Base-by-base conservation (phyloP, 2,113 vertebrate species). In the Kobus ellipsiprymnus region DNA sequence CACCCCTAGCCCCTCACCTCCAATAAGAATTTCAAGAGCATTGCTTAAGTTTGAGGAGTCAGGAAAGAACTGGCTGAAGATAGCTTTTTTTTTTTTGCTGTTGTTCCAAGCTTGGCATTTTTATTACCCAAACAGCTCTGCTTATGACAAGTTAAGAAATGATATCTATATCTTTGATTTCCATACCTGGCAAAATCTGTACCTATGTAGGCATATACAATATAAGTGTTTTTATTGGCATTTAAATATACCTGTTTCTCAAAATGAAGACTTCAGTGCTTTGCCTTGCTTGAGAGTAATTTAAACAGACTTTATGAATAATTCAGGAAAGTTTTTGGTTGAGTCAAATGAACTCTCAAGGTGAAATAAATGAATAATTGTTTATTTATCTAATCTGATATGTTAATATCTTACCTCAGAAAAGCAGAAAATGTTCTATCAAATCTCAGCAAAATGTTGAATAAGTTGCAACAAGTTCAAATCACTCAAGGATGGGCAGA, bases 341-440 rank as follows among this genome's bases (percentile, higher is more conserved):
- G 93, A 95, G n/a, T 59, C 1, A 0, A 95, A 60, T 87, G 88
- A 82, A 78, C 78, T 82, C 77, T 97, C 25, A 81, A 89, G 67
- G 60, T 95, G 85, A 97, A 95, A 91, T 59, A 80, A 96, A 93
- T 96, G 90, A 96, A 78, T 94, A 83, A 86, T 85, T 92, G 33
- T 64, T 16, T 62, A 87, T 94, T 97, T 95, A 90, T 95, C 90
- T 97, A 84, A 98, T 95, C 83, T 62, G 52, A 50, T 84, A 81
- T 77, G 44, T 82, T 96, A 93, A 96, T 91, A 91, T 98, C 87
- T 98, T 98, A 74, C 93, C 97, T 97, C 88, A 99, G 99, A 96
- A 98, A 99, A 89, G 96, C 94, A 98, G 98, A 98, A n/a, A 98
- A 98, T 94, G 94, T 84, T 90, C 98, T 99, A 14, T 78, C 6